A percentile compares a stretch with the other conserved stretches of the same genome.
Conservation (phyloP, 2,797 vertebrate species). For the Sitta carolinensis region DNA sequence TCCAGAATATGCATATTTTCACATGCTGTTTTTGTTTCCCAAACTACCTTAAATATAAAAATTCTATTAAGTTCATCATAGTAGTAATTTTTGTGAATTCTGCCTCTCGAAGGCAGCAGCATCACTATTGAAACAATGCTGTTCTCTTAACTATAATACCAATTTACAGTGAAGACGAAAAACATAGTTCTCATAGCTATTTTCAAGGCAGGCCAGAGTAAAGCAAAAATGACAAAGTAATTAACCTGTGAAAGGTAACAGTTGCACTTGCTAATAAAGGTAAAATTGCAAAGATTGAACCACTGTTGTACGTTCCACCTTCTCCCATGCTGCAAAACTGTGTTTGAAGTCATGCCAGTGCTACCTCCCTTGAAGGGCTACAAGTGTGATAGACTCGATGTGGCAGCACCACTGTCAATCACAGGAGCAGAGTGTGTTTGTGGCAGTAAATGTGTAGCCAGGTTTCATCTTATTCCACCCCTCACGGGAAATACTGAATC, state of each 20-base stretch:
- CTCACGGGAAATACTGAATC: background rate
- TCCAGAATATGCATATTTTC: background rate
- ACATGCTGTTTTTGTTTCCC: background rate
- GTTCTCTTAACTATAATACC: background rate
- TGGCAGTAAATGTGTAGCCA: background rate
- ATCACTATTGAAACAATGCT: background rate
- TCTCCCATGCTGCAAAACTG: constrained; percentile 61
- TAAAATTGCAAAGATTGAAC: background rate
- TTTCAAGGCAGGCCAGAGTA: background rate
- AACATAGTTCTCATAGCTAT: background rate
- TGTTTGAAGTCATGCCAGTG: background rate
- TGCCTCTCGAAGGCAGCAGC: background rate
- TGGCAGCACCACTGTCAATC: constrained; percentile 63
- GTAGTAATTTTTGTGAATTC: background rate
- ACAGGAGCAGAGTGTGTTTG: constrained; percentile 50
- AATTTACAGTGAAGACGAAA: background rate
- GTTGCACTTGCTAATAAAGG: background rate
- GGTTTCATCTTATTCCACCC: background rate
- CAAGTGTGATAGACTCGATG: background rate
- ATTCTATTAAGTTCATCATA: background rate
- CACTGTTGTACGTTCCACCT: constrained; percentile 60
- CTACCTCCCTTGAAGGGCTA: background rate
- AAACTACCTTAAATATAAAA: background rate
- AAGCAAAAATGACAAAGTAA: background rate
- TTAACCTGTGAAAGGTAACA: background rate